These are phyloP conservation scores for Pocillopora verrucosa DNA, from an alignment of 64 coral and sea anemone genomes.

Conservation along the genomic window DNA sequence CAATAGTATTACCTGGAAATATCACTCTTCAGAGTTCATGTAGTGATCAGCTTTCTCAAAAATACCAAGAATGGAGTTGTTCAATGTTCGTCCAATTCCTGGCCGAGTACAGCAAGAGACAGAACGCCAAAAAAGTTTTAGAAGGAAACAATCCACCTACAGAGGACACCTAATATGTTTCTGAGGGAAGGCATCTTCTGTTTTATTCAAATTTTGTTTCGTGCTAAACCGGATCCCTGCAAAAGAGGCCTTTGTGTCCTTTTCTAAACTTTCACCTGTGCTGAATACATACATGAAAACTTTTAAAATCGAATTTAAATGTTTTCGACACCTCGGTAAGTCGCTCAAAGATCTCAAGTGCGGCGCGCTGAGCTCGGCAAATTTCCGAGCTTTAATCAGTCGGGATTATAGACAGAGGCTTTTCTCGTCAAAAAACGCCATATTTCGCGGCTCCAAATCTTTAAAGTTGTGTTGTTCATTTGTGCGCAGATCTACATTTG, in stretches of 20 bases:
- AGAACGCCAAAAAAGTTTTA: neutral
- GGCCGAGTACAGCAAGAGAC: neutral
- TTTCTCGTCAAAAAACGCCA: no score
- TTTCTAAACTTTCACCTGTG: constrained; percentile 41
- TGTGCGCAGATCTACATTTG: no score
- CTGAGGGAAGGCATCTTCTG: neutral
- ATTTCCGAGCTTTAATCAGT: neutral
- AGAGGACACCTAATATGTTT: neutral
- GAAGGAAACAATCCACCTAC: neutral
- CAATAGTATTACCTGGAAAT: neutral
- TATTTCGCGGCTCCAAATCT: no score
- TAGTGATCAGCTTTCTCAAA: neutral
- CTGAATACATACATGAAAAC: neutral
- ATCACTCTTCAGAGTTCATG: neutral
- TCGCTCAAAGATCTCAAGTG: neutral
- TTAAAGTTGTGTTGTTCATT: no score
- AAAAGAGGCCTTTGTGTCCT: constrained; percentile 19
- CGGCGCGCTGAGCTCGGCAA: neutral
- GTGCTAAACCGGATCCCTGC: neutral
- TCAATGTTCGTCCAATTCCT: neutral
- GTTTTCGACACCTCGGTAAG: neutral
- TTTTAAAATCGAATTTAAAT: neutral
- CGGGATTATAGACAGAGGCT: neutral
- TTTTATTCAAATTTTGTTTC: constrained; percentile 24
- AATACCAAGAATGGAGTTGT: neutral